phyloP scores from a whole-genome alignment of 2,797 vertebrate genomes.

The Clangula hyemalis region DNA sequence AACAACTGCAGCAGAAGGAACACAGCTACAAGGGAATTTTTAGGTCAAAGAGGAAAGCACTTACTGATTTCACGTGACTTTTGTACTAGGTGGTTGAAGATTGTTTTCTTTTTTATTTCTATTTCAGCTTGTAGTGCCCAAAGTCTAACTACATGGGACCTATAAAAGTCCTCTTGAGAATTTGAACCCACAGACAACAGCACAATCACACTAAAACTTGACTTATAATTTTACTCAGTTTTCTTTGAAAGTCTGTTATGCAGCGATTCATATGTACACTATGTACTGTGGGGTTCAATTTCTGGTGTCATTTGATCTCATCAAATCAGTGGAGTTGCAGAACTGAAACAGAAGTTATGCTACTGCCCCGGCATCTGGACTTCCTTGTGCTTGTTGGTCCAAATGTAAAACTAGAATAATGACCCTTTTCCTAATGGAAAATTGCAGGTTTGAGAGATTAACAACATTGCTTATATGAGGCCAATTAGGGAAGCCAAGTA shows the following conservation, averaged over 20 bases:
- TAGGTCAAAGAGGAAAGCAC: neutral
- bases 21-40: neutral
- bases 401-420: neutral
- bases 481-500: neutral
- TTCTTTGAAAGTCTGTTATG: neutral
- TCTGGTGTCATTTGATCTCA: neutral
- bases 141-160: neutral
- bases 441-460: neutral
- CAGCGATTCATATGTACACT: neutral
- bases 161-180: neutral
- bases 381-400: neutral
- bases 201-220: neutral
- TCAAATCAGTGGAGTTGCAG: neutral
- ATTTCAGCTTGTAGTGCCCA: neutral
- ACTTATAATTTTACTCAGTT: neutral
- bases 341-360: neutral
- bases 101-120: neutral
- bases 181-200: neutral
- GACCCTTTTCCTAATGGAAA: neutral
- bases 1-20: neutral
- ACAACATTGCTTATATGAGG: neutral
- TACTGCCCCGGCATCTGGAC: neutral
- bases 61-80: neutral
- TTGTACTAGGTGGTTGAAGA: neutral
- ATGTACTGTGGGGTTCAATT: neutral